phyloP scores from a whole-genome alignment of 2,888 invertebrate genomes.

The Andrena hattorfiana region DNA sequence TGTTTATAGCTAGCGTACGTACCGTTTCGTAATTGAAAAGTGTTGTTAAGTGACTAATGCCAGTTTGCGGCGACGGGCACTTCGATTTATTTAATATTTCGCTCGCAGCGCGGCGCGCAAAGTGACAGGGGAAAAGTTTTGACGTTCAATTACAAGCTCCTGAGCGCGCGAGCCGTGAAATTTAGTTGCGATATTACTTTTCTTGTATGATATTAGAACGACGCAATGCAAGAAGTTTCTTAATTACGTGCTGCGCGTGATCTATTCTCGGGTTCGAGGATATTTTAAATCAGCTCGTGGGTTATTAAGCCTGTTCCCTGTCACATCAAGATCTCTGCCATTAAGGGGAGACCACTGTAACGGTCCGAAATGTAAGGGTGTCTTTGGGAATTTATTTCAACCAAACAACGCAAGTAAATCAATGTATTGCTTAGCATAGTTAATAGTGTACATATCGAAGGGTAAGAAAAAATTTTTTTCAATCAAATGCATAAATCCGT shows the following conservation, averaged over 20 bases:
- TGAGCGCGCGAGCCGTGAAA: conserved; percentile 4
- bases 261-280: conserved; percentile 33
- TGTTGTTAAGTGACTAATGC: neutral
- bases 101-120: neutral
- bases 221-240: conserved; percentile 46
- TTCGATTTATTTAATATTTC: conserved; percentile 28
- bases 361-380: too few species aligned
- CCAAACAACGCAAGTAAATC: too few species aligned
- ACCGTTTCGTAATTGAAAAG: neutral
- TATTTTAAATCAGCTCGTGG: conserved; percentile 26
- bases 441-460: too few species aligned
- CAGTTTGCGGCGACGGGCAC: neutral
- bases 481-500: too few species aligned
- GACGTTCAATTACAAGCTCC: conserved; percentile 35
- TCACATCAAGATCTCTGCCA: neutral
- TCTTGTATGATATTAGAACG: conserved; percentile 25
- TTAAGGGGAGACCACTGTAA: too few species aligned
- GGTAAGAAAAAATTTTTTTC: too few species aligned
- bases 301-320: neutral
- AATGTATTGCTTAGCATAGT: too few species aligned
- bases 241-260: conserved; percentile 42
- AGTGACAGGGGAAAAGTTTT: conserved; percentile 33
- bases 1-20: neutral
- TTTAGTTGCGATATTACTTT: conserved; percentile 49
- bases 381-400: too few species aligned